Percentiles rank a stretch among this genome's conserved stretches.
phyloP scores from a whole-genome alignment of 2,113 vertebrate species.

The Bubo bubo region DNA sequence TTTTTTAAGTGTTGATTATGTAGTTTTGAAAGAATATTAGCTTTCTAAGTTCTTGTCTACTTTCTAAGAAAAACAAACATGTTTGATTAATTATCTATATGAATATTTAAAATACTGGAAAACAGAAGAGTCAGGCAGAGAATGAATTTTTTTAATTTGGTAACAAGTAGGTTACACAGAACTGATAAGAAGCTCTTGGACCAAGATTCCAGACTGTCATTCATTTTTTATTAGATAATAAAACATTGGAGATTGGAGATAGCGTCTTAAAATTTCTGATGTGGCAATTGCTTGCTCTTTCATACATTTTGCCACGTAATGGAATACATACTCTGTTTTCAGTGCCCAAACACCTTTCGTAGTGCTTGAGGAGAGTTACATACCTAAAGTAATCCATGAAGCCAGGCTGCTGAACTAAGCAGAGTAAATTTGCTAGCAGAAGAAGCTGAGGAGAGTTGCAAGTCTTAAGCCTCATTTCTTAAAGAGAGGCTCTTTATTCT shows the following conservation, averaged over 20 bases:
- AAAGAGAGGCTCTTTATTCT: not conserved
- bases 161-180: not conserved
- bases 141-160: not conserved
- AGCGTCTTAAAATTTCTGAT: not conserved
- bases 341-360: not conserved
- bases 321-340: not conserved
- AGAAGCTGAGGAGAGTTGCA: not conserved
- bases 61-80: not conserved
- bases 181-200: not conserved
- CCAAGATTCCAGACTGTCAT: not conserved
- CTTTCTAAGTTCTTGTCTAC: not conserved
- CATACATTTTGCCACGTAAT: accelerated
- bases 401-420: not conserved
- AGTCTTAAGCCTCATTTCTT: not conserved
- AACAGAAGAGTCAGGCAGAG: not conserved
- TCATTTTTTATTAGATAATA: not conserved
- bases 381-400: not conserved
- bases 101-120: not conserved
- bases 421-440: not conserved
- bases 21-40: not conserved
- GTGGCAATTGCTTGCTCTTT: not conserved
- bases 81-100: not conserved
- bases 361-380: not conserved
- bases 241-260: not conserved
- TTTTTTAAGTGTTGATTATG: not conserved